phyloP scores from a whole-genome alignment of 1,140 invertebrate species.

The Eumeta japonica region DNA sequence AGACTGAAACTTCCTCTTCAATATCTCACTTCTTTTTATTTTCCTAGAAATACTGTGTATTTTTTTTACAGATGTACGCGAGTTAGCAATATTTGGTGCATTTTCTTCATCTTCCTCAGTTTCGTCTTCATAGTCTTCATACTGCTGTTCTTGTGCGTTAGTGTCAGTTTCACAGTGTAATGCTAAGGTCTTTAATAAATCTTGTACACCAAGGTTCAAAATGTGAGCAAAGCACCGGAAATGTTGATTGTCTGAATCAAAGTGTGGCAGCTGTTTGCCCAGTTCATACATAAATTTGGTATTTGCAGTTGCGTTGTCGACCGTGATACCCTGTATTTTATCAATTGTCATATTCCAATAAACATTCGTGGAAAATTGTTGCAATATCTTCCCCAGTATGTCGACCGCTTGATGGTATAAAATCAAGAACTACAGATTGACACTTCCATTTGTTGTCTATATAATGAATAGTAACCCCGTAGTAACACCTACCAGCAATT shows the following conservation, averaged over 20 bases:
- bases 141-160: constrained; percentile 11
- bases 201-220: constrained; percentile 19
- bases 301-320: constrained; percentile 18
- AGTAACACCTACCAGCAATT: constrained; percentile 21
- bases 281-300: constrained; percentile 13
- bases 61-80: constrained; percentile 19
- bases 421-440: constrained; percentile 28
- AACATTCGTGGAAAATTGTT: constrained; percentile 22
- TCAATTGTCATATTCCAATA: constrained; percentile 19
- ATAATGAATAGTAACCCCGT: constrained; percentile 29
- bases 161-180: constrained; percentile 8
- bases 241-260: constrained; percentile 18
- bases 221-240: constrained; percentile 21
- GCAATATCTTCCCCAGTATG: constrained; percentile 34
- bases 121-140: constrained; percentile 14
- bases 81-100: constrained; percentile 19
- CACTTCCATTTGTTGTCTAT: constrained; percentile 29
- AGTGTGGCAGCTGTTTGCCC: constrained; percentile 12
- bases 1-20: constrained; percentile 23
- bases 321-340: constrained; percentile 23
- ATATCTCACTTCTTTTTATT: constrained; percentile 23
- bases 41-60: constrained; percentile 22
- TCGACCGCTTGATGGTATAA: constrained; percentile 24
- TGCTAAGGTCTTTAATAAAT: constrained; percentile 14
- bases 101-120: constrained; percentile 16